Evolutionary conservation across 2,797 vertebrate genomes (phyloP), one percentile per base, ranked within the genome.

Genomic region (Threskiornis aethiopicus): DNA sequence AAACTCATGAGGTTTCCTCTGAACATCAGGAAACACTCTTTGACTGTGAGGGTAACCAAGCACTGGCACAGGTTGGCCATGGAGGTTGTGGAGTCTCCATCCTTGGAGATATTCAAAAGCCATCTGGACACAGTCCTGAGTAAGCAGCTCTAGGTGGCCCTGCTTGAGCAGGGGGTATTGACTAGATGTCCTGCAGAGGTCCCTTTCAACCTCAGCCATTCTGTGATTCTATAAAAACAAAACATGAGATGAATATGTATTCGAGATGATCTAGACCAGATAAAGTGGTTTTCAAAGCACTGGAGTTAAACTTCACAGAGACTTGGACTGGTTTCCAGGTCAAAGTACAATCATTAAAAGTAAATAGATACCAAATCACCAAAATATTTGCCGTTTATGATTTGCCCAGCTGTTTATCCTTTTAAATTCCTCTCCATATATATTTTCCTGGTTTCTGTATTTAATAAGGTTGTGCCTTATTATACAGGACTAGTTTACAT

Each of bases 101-200:
- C 35, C 35, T 51, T 65, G 22, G 35, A 42, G 41, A 39, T 28
- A 42, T 3, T 61, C n/a, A 80, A 75, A 64, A 75, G 19, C 41
- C 8, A 0, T 11, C 13, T 33, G 19, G 26, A 49, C 13, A 8
- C 1, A 1, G 25, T 39, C 47, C 28, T 44, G 42, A 18, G 9
- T 54, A 66, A 76, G 2, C 0, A 0, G 20, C 22, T 77, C 26
- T 37, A 6, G 18, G 19, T 35, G 26, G 35, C n/a, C 25, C 42
- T 57, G 37, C 18, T 16, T 44, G 29, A 73, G 25, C 17, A 22
- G 10, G 8, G 5, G 6, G 3, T 2, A 2, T 47, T 10, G 26
- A 54, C 18, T 22, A 29, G 8, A 67, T 37, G 16, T 19, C 22
- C 28, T 28, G 7, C 33, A 54, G 24, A 29, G 5, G 31, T 29